Evolutionary conservation across 2,113 vertebrate genomes (phyloP).

Genomic region (Oxyura jamaicensis): DNA sequence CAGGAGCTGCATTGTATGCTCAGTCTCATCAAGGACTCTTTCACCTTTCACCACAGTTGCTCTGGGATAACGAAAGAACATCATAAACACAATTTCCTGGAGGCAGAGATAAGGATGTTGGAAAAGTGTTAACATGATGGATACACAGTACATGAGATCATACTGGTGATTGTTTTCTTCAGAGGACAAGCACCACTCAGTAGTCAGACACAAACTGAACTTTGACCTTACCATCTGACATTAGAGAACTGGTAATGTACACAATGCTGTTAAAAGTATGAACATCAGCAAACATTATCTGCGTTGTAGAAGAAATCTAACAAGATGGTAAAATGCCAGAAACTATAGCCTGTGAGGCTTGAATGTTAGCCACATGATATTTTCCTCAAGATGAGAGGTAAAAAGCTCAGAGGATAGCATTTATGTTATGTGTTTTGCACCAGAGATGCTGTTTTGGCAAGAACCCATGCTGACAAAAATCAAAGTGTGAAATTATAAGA

Average conservation of each 20-base stretch:
- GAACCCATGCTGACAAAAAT: not conserved
- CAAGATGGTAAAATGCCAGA: not conserved
- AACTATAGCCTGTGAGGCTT: not conserved
- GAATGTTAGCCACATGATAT: not conserved
- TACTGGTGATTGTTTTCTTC: slow-evolving; percentile 31
- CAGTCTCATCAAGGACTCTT: slow-evolving; percentile 59
- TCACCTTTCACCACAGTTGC: slow-evolving; percentile 58
- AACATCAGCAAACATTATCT: not conserved
- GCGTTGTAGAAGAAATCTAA: not conserved
- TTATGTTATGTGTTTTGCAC: not conserved
- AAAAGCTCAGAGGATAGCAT: not conserved
- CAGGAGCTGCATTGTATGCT: not conserved
- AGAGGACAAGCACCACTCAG: slow-evolving; percentile 23
- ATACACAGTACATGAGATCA: slow-evolving; percentile 40
- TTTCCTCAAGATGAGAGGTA: not conserved
- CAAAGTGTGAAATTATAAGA: not conserved
- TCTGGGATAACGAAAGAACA: slow-evolving; percentile 60
- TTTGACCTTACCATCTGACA: slow-evolving; percentile 19
- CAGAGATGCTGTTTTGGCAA: not conserved
- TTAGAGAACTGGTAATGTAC: not conserved
- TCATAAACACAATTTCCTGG: slow-evolving; percentile 53
- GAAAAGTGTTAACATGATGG: slow-evolving; percentile 60
- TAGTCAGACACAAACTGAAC: slow-evolving; percentile 43
- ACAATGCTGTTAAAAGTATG: not conserved
- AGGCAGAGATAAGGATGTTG: slow-evolving; percentile 59